These are phyloP conservation scores for Nycteola revayana DNA, from an alignment of 2,888 invertebrate genomes.

Conservation along the genomic window DNA sequence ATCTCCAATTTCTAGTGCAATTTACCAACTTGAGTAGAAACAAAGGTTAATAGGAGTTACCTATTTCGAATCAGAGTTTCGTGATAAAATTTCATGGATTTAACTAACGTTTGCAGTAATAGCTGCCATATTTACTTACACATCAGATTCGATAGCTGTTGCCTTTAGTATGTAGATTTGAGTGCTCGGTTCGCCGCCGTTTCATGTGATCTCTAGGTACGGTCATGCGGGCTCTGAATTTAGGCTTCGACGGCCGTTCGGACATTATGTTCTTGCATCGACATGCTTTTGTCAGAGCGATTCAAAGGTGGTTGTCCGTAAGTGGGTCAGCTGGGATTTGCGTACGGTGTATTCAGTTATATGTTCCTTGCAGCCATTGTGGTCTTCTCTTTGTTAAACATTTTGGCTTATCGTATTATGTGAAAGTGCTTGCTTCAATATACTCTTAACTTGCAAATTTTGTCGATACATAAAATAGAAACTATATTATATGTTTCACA, in stretches of 20 bases:
- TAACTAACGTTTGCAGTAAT: constrained; percentile 47
- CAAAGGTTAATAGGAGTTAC: constrained; percentile 35
- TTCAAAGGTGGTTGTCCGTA: constrained; percentile 70
- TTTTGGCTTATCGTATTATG: constrained; percentile 49
- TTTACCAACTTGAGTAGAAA: constrained; percentile 33
- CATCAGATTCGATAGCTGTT: constrained; percentile 28
- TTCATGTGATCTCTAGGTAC: constrained; percentile 50
- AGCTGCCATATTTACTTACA: constrained; percentile 43
- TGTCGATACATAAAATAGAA: too few relatives aligned
- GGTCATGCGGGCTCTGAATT: constrained; percentile 70
- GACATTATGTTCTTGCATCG: constrained; percentile 70
- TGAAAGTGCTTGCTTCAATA: constrained; percentile 31
- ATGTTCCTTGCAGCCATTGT: constrained; percentile 42
- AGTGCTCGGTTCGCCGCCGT: constrained; percentile 38
- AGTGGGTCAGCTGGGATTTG: constrained; percentile 70
- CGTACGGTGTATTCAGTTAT: constrained; percentile 53
- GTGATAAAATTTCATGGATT: constrained; percentile 49
- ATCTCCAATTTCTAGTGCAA: constrained; percentile 32
- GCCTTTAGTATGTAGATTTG: constrained; percentile 33
- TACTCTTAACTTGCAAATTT: too few relatives aligned
- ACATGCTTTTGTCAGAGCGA: constrained; percentile 70
- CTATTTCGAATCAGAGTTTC: constrained; percentile 37
- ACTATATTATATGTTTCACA: too few relatives aligned
- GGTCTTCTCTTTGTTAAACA: constrained; percentile 45
- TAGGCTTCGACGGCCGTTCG: constrained; percentile 55